These are phyloP conservation scores for Nothocercus julius DNA, from an alignment of 2,113 vertebrate genomes.

Conservation along the genomic window DNA sequence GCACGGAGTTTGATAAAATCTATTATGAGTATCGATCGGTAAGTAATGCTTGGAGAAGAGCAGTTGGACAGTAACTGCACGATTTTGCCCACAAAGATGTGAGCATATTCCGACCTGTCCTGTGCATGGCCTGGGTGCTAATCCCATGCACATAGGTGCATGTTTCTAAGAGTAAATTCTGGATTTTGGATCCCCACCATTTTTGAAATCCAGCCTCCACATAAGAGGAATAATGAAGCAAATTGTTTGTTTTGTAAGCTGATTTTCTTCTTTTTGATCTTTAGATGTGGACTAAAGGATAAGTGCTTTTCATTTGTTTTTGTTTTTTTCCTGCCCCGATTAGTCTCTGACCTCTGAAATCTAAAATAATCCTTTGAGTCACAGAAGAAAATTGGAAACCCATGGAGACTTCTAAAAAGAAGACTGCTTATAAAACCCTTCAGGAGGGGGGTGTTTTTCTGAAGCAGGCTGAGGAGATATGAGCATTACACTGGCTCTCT, in stretches of 20 bases:
- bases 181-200: neutral
- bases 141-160: neutral
- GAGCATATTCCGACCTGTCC: fast-evolving
- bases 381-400: constrained; percentile 31
- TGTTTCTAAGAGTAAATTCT: fast-evolving
- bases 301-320: constrained; percentile 34
- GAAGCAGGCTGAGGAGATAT: neutral
- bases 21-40: constrained; percentile 79
- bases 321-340: constrained; percentile 3
- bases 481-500: neutral
- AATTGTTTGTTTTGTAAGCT: neutral
- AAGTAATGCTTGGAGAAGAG: constrained; percentile 24
- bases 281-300: neutral
- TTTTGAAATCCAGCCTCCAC: neutral
- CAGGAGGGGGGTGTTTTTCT: neutral
- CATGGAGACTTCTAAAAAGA: neutral
- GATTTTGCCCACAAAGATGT: neutral
- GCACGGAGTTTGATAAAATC: constrained; percentile 75
- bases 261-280: neutral
- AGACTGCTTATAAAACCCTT: neutral
- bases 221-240: neutral
- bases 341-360: constrained; percentile 42
- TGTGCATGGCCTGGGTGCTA: neutral
- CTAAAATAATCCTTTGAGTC: constrained; percentile 39
- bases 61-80: neutral